Percentiles rank a stretch among this genome's conserved stretches.
These are phyloP conservation scores for Nomada ferruginata DNA, from an alignment of 2,888 invertebrate genomes.

Conservation along the genomic window DNA sequence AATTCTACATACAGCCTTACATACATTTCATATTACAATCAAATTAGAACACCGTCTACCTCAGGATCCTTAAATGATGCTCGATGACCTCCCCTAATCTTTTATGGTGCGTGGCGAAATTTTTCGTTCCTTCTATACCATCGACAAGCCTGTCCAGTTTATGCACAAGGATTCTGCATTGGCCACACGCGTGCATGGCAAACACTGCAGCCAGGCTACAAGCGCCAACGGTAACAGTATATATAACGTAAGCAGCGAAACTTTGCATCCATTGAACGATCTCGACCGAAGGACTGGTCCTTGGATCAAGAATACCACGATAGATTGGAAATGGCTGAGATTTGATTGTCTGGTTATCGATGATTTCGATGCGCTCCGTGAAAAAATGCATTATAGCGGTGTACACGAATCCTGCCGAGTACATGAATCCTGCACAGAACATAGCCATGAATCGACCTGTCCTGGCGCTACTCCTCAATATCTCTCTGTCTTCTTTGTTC, in stretches of 20 bases:
- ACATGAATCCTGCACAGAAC: conserved; percentile 74
- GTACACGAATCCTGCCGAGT: conserved; percentile 76
- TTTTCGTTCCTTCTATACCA: neutral
- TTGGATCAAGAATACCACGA: conserved; percentile 70
- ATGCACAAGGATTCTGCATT: conserved; percentile 73
- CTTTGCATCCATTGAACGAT: conserved; percentile 76
- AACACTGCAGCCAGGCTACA: conserved; percentile 78
- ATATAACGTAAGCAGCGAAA: conserved; percentile 74
- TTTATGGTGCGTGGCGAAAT: neutral
- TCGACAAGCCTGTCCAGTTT: conserved; percentile 67
- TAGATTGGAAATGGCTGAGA: conserved; percentile 76
- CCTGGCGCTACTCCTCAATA: conserved; percentile 69
- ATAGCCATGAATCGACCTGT: conserved; percentile 66
- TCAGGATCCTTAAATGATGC: conserved; percentile 72
- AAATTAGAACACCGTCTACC: conserved; percentile 56
- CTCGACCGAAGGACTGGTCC: conserved; percentile 75
- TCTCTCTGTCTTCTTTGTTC: conserved; percentile 46
- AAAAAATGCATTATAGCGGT: conserved; percentile 75
- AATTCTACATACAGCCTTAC: neutral
- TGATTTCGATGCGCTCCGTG: conserved; percentile 63
- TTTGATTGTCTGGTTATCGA: conserved; percentile 71
- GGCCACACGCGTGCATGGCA: conserved; percentile 79
- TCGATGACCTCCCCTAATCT: conserved; percentile 70
- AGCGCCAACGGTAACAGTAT: conserved; percentile 74
- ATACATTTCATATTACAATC: neutral